Evolutionary conservation across 2,888 invertebrate species (phyloP), one percentile per base, ranked within the genome.

Genomic region (Erebia ligea): DNA sequence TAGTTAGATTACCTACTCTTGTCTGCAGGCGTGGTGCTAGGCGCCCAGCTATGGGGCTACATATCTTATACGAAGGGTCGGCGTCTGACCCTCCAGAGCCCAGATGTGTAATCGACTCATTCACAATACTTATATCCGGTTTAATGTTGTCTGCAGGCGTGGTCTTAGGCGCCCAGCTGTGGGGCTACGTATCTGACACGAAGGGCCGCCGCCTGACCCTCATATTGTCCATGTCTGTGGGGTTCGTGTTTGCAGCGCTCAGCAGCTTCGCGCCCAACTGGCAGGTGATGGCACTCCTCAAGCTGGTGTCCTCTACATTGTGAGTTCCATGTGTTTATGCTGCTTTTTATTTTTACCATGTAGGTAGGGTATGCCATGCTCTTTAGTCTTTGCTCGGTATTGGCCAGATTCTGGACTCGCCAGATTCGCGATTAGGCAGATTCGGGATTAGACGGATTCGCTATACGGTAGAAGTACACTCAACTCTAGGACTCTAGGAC

Each of bases 161-260:
- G 63, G 91, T 93, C 1, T 79, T 88, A 0, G 92, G 92, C 0
- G 92, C 93, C 1, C 92, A 92, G 70, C 77, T 92, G 11, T 93
- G 93, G 93, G 93, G 93, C 66, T 93, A 92, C 77, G 84, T 93
- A 40, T 87, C 92, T 0, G 93, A 93, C 75, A 92, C 92, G 1
- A 87, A 85, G 59, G 93, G 93, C 0, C 81, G 93, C 0, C 77
- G 88, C 17, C 80, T 90, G 34, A 91, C 92, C 0, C 82, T 93
- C 6, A 82, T 90, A 42, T 80, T 92, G 54, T 93, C 93, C 19
- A 93, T 93, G 93, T 84, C 89, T 0, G 78, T 91, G 0, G 92
- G 93, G 25, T 92, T 91, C 79, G 78, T 91, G 1, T 92, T 92
- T 76, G 87, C 90, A 0, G 88, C 90, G 0, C 81, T 92, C 40